Evolutionary conservation across 2,888 invertebrate species (phyloP), one percentile per base, ranked within the genome.

Genomic region (Apodemia hepburni): DNA sequence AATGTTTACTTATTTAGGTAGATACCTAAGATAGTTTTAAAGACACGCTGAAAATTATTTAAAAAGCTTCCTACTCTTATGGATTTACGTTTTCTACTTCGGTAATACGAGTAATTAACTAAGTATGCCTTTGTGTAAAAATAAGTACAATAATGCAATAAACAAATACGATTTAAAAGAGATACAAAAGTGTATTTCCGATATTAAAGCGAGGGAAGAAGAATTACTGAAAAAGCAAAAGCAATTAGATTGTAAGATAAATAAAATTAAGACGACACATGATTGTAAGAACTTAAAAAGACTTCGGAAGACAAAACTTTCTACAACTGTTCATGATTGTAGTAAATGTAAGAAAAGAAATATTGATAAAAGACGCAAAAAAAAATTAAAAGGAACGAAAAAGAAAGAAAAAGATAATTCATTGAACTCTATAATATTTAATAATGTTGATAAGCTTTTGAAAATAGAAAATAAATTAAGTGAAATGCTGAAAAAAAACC

Each of bases 381-480:
- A 42, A 63, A 63, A 27, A 35, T 64, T 8, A 64, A 58, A 42
- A 61, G 54, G 62, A 27, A 54, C 47, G 9, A 60, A 61, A 61
- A 45, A 62, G 27, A 59, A 38, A 33, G 5, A 18, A 18, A 45
- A 64, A 17, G 51, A 61, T 18, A 42, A 12, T 54, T 18, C 22
- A 9, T 58, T 58, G 18, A 60, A 64, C 45, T 54, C 61, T 59
- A 57, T 49, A 17, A 15, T 66, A 58, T 66, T 68, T 64, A 63
- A 70, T n/a, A 63, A 66, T 38, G 63, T 69, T 58, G 65, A 67
- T 59, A 69, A 64, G 15, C 54, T 60, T 17, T 62, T 68, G 7
- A 68, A 66, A 66, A 62, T 68, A 35, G 66, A 70, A 61, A 64
- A 38, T n/a, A 59, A 62, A 49, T 17, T 59, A 0, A 65, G 60